Base-by-base conservation (phyloP, 2,888 invertebrate species). In the Lithophane socia region DNA sequence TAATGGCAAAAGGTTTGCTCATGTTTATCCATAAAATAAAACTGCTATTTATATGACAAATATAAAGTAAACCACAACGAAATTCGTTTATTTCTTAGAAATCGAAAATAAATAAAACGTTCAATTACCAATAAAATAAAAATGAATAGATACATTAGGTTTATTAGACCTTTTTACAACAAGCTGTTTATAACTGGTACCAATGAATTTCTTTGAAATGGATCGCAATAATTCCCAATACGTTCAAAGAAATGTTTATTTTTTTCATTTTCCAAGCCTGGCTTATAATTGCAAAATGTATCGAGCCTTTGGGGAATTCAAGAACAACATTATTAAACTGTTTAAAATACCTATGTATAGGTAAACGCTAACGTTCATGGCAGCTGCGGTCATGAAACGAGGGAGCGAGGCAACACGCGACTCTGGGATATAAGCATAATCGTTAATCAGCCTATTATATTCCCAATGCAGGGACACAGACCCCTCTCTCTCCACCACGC, bases 201-300 rank as follows among this genome's bases (percentile, higher is more conserved):
- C 16, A 24, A 73, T 42, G 44, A 58, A 7, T 44, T 72, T 65
- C 42, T 44, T 68, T 58, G 54, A 63, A 71, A 85, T 69, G 16
- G 18, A 82, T 72, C 60, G 65, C 52, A 74, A 77, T 68, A 65
- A 54, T 74, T 81, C 61, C 9, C 64, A 74, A 77, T 65, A 49
- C 29, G 24, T 68, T 67, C 21, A 71, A 49, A 63, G 21, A 54
- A 52, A 56, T 18, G 1, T 13, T 16, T 10, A 44, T 29, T 44
- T 68, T 65, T 63, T 69, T 63, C 42, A 61, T 18, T 60, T 56
- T 58, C 13, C 54, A 49, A 64, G 52, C 64, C 73, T 67, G 16
- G 63, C 63, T 60, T 56, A 18, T 70, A 56, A 83, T 76, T 73
- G 37, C 44, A 64, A 80, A 71, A 76, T 37, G 60, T 71, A 61